Evolutionary conservation across 2,888 invertebrate species (phyloP).

Genomic region (Chrysina gloriosa): DNA sequence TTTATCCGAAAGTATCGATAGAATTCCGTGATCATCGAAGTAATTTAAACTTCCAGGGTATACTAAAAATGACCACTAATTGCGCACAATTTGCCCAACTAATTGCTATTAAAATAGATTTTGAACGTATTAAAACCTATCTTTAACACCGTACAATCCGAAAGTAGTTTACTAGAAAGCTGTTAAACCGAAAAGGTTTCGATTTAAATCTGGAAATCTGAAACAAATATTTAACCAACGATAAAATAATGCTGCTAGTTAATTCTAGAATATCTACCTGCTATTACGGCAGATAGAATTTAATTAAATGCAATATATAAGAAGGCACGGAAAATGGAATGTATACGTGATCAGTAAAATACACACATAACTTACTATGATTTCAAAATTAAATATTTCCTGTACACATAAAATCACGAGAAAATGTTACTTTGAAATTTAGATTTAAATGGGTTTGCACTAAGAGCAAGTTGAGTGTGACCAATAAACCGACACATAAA

Average conservation of each 20-base stretch:
- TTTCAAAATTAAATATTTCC: slow-evolving; percentile 40
- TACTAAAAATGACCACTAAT: too few relatives aligned
- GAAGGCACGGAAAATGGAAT: not conserved
- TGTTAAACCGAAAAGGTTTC: too few relatives aligned
- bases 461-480: slow-evolving; percentile 29
- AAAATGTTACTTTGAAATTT: slow-evolving; percentile 37
- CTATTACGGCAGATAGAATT: slow-evolving; percentile 1
- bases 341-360: slow-evolving; percentile 9
- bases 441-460: slow-evolving; percentile 28
- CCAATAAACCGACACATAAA: slow-evolving; percentile 36
- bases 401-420: slow-evolving; percentile 38
- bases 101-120: too few relatives aligned
- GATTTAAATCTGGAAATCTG: too few relatives aligned
- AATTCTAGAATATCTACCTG: slow-evolving; percentile 23
- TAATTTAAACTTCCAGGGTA: too few relatives aligned
- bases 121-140: too few relatives aligned
- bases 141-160: too few relatives aligned
- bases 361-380: slow-evolving; percentile 33
- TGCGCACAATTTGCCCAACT: too few relatives aligned
- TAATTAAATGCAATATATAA: slow-evolving; percentile 33
- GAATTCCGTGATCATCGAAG: too few relatives aligned
- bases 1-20: too few relatives aligned
- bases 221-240: too few relatives aligned
- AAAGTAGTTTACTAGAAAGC: too few relatives aligned
- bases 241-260: not conserved